Base-by-base conservation (phyloP, 2,113 vertebrate genomes). In the Loxodonta africana region DNA sequence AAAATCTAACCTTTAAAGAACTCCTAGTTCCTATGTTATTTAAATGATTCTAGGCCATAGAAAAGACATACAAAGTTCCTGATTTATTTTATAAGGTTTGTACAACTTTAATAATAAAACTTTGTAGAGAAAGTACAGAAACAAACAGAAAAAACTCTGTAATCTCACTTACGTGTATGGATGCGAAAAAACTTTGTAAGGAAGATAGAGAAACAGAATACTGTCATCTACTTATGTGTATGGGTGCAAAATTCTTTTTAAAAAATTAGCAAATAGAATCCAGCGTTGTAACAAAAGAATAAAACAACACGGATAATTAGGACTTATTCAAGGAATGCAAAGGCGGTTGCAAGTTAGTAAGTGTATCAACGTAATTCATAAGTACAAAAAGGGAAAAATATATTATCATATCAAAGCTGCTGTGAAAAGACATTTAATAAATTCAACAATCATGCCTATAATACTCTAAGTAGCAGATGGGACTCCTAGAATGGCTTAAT, bases 1-100 rank as follows among this genome's bases (percentile, higher is more conserved):
- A 62, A 91, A 90, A 85, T 91, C 74, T 86, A 60, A 65, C 37
- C 93, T 90, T 95, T 89, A 73, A 83, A 94, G 46, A 87, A 74
- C 26, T 57, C 2, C 20, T 57, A 41, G 18, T 80, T 95, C n/a
- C 7, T 83, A 25, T 20, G 7, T 33, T 69, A 83, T 57, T 67
- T 88, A 94, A 65, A 60, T 80, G 30, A 48, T 80, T 91, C 60
- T 57, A 60, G 15, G 76, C 23, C 76, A 86, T 17, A 74, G 57
- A 2, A 82, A 87, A 88, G 73, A 83, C 53, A 83, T 17, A 73
- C 0, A 87, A 87, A 21, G 51, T 11, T 76, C 26, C 65, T 51
- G 20, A 44, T 62, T 88, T 20, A 88, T 80, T 92, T 94, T 83
- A 80, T 15, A 94, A 88, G 84, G 33, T 0, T n/a, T 41, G 6